These are phyloP conservation scores for Coboldia fuscipes DNA, from an alignment of 1,140 invertebrate species.

Conservation along the genomic window DNA sequence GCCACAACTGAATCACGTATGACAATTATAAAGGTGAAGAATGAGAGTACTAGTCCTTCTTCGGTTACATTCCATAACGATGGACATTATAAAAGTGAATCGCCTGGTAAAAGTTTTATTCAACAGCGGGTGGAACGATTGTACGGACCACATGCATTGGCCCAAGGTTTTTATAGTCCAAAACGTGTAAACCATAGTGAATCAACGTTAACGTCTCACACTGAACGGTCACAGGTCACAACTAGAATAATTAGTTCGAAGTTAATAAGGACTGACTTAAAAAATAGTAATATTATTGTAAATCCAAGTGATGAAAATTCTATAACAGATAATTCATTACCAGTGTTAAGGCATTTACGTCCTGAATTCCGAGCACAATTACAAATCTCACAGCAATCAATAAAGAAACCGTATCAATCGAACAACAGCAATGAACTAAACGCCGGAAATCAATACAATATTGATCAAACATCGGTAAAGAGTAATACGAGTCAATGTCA, in stretches of 20 bases:
- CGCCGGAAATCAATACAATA: background rate
- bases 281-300: background rate
- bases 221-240: constrained; percentile 10
- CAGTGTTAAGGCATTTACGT: constrained; percentile 55
- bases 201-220: background rate
- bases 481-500: no score
- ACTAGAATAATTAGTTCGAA: background rate
- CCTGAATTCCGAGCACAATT: constrained; percentile 69
- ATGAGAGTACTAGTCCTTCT: background rate
- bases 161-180: constrained; percentile 57
- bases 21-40: background rate
- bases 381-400: constrained; percentile 34
- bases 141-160: constrained; percentile 64
- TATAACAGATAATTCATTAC: constrained; percentile 20
- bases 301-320: background rate
- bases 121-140: constrained; percentile 69
- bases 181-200: constrained; percentile 19
- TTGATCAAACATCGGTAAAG: background rate
- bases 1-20: constrained; percentile 7
- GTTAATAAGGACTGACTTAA: background rate
- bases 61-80: background rate
- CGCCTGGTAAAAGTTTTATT: constrained; percentile 59
- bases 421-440: background rate
- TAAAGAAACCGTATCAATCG: constrained; percentile 3
- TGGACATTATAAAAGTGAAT: background rate